Evolutionary conservation across 2,888 invertebrate genomes (phyloP), one percentile per base, ranked within the genome.

Genomic region (Baccha elongata): DNA sequence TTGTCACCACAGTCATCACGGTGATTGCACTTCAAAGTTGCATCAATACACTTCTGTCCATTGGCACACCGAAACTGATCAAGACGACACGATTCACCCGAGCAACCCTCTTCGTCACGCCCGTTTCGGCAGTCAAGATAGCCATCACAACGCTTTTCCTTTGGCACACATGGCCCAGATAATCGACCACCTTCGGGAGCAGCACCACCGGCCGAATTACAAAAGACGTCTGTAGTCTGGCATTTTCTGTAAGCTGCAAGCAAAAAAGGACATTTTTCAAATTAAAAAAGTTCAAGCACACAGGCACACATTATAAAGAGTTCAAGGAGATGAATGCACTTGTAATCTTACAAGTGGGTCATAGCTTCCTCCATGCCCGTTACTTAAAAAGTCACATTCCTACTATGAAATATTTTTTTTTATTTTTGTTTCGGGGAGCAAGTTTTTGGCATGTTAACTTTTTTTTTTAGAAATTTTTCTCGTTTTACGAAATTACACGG

Each of bases 121-220:
- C 94, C 94, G 78, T 94, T 95, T 73, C 97, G 93, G 90, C 98
- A 98, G 91, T 98, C 98, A 88, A 94, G 88, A 88, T 94, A 95
- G 87, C 98, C 98, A 89, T 98, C 97, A 91, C 98, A 98, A 88
- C 94, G 95, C 90, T 97, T 97, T 86, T 95, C 94, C 90, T 95
- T 95, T 53, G 96, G 95, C 89, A 98, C 94, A 91, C 98, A 98
- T 19, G 96, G 95, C 17, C 95, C 96, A 80, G 94, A 93, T 64
- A 89, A 76, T 23, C 90, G 90, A 21, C 92, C 89, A 44, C 92
- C 92, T 15, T 92, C 85, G 64, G 92, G 92, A 46, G 89, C 88
- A 53, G 88, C 85, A 60, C 91, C 91, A 86, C 94, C 95, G 86
- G 92, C 91, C 85, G 93, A 92, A 67, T 96, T 96, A 91, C 98